Base-by-base conservation (phyloP, 1,140 invertebrate species). In the Monomorium pharaonis region DNA sequence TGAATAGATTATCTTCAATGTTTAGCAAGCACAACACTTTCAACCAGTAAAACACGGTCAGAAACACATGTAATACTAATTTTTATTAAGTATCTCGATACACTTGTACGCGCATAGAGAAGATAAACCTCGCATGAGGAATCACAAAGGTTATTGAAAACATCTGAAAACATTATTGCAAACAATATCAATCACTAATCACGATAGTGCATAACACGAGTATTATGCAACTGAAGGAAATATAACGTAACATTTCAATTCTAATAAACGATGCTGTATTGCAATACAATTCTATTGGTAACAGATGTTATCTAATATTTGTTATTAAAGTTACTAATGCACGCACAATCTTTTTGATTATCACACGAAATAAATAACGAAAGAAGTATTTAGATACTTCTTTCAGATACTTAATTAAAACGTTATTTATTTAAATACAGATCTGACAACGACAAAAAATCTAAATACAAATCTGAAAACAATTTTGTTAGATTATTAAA, bases 71-170 rank as follows among this genome's bases (percentile, higher is more conserved):
- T 72, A 72, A 16, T 12, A 9, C 10, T 14, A 18, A 72, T 54
- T 72, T 72, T 72, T 72, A 51, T 30, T 54, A 49, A 12, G 16
- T n/a, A n/a, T 63, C 21, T 51, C n/a, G n/a, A 3, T n/a, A 51
- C 3, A 51, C 24, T 70, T 18, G n/a, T 51, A 1, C 12, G n/a
- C n/a, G 14, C 0, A 5, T 16, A 16, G 0, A 21, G 16, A 24
- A 75, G 70, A 75, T 75, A 75, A 75, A 16, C 56, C 24, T 75
- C 30, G 9, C 21, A 1, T 4, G n/a, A 75, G 16, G 9, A 67
- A 24, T 16, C 18, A 16, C 30, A 18, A 14, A 12, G 21, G 18
- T 58, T 33, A 56, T 37, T 74, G 30, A 37, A 70, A 47, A 44
- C 37, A 44, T 49, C 16, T 51, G 12, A 49, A 54, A 37, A 47